Percentiles rank a stretch among this genome's conserved stretches.
Evolutionary conservation across 2,888 invertebrate species (phyloP).

Genomic region (Monopis laevigella): DNA sequence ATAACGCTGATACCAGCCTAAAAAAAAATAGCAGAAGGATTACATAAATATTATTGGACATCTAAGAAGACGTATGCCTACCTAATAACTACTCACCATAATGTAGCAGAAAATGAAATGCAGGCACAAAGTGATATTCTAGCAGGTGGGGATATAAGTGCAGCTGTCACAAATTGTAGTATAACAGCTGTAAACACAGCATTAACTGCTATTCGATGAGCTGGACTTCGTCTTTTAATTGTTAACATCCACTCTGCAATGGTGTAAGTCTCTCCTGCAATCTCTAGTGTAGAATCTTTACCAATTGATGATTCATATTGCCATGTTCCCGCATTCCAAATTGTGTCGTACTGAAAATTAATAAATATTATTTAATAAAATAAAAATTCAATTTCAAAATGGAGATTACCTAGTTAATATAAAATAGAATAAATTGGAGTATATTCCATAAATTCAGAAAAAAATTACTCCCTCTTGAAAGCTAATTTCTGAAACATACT

Average conservation of each 20-base stretch:
- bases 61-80: neutral
- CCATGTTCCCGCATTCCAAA: constrained; percentile 44
- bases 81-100: constrained; percentile 31
- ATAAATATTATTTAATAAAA: neutral
- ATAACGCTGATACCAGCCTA: constrained; percentile 39
- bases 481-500: too few species aligned
- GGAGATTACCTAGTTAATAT: too few species aligned
- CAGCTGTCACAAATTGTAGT: constrained; percentile 32
- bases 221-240: constrained; percentile 34
- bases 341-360: constrained; percentile 26
- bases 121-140: constrained; percentile 40
- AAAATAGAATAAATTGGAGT: too few species aligned
- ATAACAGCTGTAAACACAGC: constrained; percentile 28
- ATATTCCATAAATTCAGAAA: too few species aligned
- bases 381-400: neutral
- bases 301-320: constrained; percentile 28
- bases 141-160: constrained; percentile 29
- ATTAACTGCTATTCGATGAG: constrained; percentile 29
- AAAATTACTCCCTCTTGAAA: too few species aligned
- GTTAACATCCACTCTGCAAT: constrained; percentile 28
- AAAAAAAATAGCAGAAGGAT: constrained; percentile 2
- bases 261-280: constrained; percentile 35
- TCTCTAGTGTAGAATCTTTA: constrained; percentile 25
- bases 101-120: constrained; percentile 35
- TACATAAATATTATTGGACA: neutral